phyloP scores from a whole-genome alignment of 2,888 invertebrate species.

The Hypena proboscidalis region DNA sequence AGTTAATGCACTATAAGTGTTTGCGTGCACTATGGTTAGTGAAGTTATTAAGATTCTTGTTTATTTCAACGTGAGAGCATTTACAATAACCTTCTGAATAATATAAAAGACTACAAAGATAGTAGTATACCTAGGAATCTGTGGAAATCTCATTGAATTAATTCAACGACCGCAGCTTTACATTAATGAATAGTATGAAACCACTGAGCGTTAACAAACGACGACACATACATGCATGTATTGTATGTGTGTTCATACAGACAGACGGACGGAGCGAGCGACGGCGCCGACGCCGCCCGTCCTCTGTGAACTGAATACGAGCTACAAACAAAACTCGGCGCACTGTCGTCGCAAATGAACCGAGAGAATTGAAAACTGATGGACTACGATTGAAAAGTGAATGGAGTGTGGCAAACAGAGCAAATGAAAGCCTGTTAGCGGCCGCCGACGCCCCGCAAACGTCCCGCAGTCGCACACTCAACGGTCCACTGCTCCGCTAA shows the following conservation, averaged over 20 bases:
- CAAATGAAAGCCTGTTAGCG: conserved; percentile 34
- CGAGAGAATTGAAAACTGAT: conserved; percentile 51
- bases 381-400: conserved; percentile 46
- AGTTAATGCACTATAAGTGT: too few relatives aligned
- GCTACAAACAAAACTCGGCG: conserved; percentile 26
- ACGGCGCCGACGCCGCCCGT: not conserved
- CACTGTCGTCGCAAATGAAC: conserved; percentile 46
- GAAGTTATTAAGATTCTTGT: too few relatives aligned
- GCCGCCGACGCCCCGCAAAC: conserved; percentile 16
- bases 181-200: not conserved
- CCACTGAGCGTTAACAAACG: not conserved
- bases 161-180: not conserved
- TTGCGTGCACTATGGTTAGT: too few relatives aligned
- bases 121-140: not conserved
- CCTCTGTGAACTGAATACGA: conserved; percentile 17
- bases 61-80: not conserved
- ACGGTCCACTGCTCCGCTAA: conserved; percentile 24
- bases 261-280: too few relatives aligned
- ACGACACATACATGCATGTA: not conserved
- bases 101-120: not conserved
- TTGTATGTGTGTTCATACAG: not conserved
- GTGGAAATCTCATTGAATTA: not conserved
- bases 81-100: too few relatives aligned
- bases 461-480: conserved; percentile 13
- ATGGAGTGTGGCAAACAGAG: conserved; percentile 41